phyloP scores from a whole-genome alignment of 2,888 invertebrate genomes.

The Hirtodrosophila alboralis region DNA sequence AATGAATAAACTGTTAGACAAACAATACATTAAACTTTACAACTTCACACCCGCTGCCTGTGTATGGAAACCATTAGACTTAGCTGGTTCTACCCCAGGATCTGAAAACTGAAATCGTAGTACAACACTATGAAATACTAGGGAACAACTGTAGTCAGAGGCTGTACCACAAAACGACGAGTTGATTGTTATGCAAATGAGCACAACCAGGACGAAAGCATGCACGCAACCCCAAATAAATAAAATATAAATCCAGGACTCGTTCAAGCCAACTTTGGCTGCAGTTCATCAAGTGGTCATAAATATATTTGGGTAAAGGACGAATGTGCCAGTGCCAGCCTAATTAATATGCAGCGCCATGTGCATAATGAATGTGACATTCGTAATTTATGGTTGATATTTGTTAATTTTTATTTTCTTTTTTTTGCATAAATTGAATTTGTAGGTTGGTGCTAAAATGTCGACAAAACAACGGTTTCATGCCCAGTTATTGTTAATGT shows the following conservation, averaged over 20 bases:
- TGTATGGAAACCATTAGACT: constrained; percentile 68
- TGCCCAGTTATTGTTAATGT: constrained; percentile 80
- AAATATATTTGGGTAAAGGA: constrained; percentile 58
- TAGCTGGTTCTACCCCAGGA: constrained; percentile 31
- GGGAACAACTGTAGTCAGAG: constrained; percentile 40
- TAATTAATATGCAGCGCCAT: constrained; percentile 80
- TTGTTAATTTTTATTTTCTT: constrained; percentile 57
- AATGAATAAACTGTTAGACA: constrained; percentile 79
- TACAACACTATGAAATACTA: background rate
- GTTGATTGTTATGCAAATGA: constrained; percentile 81
- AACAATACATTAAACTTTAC: constrained; percentile 80
- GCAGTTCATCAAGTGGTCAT: constrained; percentile 80
- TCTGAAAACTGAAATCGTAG: background rate
- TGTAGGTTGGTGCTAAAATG: constrained; percentile 56
- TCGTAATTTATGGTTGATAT: constrained; percentile 81
- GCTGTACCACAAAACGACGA: constrained; percentile 75
- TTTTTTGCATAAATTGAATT: constrained; percentile 47
- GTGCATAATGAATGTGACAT: constrained; percentile 82
- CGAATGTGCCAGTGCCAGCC: constrained; percentile 44
- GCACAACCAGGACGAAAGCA: constrained; percentile 67
- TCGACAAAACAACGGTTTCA: constrained; percentile 82
- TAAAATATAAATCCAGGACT: background rate
- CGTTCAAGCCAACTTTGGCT: constrained; percentile 42
- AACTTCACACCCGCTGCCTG: constrained; percentile 80
- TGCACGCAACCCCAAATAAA: constrained; percentile 41